These are phyloP conservation scores for Siniperca undulata DNA, from an alignment of 2,797 vertebrate genomes.

Conservation along the genomic window DNA sequence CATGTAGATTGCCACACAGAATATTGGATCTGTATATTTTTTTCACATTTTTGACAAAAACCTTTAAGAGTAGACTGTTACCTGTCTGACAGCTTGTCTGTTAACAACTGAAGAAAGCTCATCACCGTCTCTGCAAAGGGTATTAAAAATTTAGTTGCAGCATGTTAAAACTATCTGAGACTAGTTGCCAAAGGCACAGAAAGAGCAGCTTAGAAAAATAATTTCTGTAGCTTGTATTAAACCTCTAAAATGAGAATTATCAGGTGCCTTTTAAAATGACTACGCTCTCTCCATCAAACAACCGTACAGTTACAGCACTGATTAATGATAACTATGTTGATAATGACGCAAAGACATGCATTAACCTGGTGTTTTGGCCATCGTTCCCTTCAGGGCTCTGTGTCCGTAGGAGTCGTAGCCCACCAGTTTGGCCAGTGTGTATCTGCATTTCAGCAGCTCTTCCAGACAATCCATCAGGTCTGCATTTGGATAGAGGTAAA, in stretches of 20 bases:
- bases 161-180: slow-evolving; percentile 1
- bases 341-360: not conserved
- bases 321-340: not conserved
- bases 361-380: slow-evolving; percentile 94
- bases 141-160: slow-evolving; percentile 34
- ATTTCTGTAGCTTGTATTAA: not conserved
- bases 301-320: not conserved
- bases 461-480: slow-evolving; percentile 90
- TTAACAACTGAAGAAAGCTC: slow-evolving; percentile 93
- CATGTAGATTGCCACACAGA: not conserved
- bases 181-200: not conserved
- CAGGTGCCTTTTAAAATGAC: not conserved
- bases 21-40: not conserved
- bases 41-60: not conserved
- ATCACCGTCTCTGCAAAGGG: slow-evolving; percentile 91
- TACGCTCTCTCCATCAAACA: not conserved
- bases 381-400: slow-evolving; percentile 95
- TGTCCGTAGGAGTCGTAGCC: slow-evolving; percentile 94
- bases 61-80: slow-evolving; percentile 63
- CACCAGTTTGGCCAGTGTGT: slow-evolving; percentile 92
- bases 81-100: slow-evolving; percentile 92
- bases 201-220: not conserved
- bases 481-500: slow-evolving; percentile 93
- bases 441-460: slow-evolving; percentile 89
- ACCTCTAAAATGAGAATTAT: not conserved